Conservation (phyloP, 1,140 invertebrate species). For the Fopius arisanus region DNA sequence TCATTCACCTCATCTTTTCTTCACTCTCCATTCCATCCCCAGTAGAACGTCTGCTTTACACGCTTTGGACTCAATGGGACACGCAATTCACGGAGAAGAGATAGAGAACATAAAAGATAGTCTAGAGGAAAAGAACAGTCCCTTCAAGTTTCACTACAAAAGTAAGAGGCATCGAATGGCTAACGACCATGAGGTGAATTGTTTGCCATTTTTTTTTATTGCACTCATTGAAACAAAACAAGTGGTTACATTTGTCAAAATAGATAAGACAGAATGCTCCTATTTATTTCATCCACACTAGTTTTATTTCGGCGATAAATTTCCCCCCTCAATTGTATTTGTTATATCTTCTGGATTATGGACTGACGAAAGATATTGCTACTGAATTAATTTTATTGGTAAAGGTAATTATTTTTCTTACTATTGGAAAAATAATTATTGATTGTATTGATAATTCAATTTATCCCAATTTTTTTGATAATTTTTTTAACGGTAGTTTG, state of each 20-base stretch:
- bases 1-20: conserved; percentile 2
- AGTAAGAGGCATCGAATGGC: conserved; percentile 8
- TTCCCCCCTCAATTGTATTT: no score
- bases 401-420: no score
- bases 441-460: no score
- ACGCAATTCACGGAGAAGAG: conserved; percentile 4
- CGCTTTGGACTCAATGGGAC: conserved; percentile 12
- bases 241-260: not conserved
- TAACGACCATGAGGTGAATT: not conserved
- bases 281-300: no score
- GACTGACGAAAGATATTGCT: no score
- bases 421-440: no score
- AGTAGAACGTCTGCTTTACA: conserved; percentile 11
- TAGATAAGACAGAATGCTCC: not conserved
- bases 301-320: no score
- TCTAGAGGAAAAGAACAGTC: not conserved
- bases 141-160: not conserved
- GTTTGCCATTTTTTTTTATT: not conserved
- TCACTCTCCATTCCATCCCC: not conserved
- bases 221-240: not conserved
- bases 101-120: not conserved
- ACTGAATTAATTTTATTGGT: no score
- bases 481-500: no score
- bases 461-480: no score
- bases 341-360: no score